These are phyloP conservation scores for Eupleurogrammus muticus DNA, from an alignment of 2,797 vertebrate genomes.

Conservation along the genomic window DNA sequence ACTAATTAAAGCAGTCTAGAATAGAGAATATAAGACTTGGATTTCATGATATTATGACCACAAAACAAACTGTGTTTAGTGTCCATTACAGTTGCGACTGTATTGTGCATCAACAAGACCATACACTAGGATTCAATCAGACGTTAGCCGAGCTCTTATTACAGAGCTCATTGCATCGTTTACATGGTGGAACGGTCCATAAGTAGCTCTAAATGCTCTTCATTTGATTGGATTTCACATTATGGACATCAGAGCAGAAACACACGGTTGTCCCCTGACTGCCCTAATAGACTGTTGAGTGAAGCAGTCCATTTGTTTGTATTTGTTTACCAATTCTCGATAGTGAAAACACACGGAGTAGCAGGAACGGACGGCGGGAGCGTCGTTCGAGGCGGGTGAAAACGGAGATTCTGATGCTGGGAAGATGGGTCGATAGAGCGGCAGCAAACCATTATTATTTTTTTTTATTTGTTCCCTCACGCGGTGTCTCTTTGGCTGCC, in stretches of 20 bases:
- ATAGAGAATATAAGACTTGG: conserved; percentile 70
- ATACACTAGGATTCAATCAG: conserved; percentile 85
- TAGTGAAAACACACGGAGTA: conserved; percentile 69
- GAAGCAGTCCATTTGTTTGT: conserved; percentile 81
- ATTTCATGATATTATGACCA: conserved; percentile 77
- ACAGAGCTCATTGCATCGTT: conserved; percentile 83
- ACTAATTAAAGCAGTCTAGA: conserved; percentile 69
- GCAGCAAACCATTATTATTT: conserved; percentile 30
- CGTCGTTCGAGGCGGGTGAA: conserved; percentile 62
- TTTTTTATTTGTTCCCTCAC: conserved; percentile 18
- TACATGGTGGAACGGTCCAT: conserved; percentile 83
- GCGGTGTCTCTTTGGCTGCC: conserved; percentile 31
- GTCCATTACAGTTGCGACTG: conserved; percentile 77
- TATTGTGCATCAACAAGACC: conserved; percentile 78
- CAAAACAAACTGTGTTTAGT: conserved; percentile 80
- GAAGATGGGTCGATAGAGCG: conserved; percentile 43
- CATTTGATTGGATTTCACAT: conserved; percentile 88
- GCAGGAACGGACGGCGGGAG: conserved; percentile 64
- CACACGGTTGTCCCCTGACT: conserved; percentile 80
- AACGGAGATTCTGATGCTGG: conserved; percentile 68
- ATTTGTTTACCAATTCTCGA: conserved; percentile 81
- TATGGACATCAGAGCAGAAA: conserved; percentile 85
- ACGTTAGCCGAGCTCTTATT: conserved; percentile 82
- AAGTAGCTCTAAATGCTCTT: conserved; percentile 88
- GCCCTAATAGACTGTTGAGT: conserved; percentile 84